Evolutionary conservation across 2,113 vertebrate species (phyloP).

Genomic region (Murina feae): DNA sequence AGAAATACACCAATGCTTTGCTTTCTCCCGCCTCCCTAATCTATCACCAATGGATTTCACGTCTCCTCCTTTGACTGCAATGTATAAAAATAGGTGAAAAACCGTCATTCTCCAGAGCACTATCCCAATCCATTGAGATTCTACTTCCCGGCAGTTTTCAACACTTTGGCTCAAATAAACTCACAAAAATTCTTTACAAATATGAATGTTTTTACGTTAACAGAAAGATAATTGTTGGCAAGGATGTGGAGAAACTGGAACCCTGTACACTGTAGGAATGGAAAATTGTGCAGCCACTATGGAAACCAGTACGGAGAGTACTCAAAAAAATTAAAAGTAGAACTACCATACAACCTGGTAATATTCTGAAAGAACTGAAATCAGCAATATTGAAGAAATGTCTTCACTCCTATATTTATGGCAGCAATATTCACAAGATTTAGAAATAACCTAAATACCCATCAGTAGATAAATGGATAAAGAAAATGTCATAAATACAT

Average conservation of each 20-base stretch:
- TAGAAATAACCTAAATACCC: not conserved
- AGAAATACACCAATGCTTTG: too few relatives aligned
- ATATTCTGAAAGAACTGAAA: not conserved
- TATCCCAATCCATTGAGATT: too few relatives aligned
- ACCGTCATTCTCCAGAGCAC: too few relatives aligned
- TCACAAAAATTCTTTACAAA: too few relatives aligned
- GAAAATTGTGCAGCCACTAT: not conserved
- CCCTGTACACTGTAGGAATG: not conserved
- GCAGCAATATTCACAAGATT: not conserved
- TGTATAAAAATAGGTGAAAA: too few relatives aligned
- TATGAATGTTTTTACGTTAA: too few relatives aligned
- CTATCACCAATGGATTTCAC: too few relatives aligned
- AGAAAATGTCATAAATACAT: not conserved
- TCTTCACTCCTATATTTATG: not conserved
- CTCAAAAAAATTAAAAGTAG: not conserved
- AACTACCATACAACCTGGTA: not conserved
- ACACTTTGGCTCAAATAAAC: too few relatives aligned
- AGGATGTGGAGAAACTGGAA: not conserved
- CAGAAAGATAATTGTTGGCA: not conserved
- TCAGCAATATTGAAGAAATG: not conserved
- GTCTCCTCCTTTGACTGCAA: too few relatives aligned
- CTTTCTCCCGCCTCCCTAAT: too few relatives aligned
- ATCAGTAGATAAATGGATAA: not conserved
- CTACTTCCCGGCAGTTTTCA: too few relatives aligned
- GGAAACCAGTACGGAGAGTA: not conserved